Evolutionary conservation across 2,113 vertebrate species (phyloP), one percentile per base, ranked within the genome.

Genomic region (Grallaria varia): DNA sequence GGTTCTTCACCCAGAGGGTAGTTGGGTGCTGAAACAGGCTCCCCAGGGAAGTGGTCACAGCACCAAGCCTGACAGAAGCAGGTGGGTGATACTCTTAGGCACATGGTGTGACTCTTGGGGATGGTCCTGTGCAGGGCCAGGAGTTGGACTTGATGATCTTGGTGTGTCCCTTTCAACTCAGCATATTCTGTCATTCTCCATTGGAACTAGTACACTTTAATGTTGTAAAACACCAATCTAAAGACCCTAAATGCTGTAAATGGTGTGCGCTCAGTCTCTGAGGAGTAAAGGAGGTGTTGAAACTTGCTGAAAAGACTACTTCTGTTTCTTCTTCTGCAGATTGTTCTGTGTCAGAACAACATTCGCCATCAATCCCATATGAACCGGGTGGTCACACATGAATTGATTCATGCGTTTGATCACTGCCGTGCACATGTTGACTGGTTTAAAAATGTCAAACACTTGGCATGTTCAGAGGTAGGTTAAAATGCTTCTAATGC

Each of bases 321-420:
- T 81, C 0, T 79, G 5, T 94, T 45, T 84, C 52, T 95, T 68
- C 25, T 84, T 97, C 24, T 92, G 19, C 96, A 99, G 99, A 99
- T 99, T 73, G 99, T 99, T 95, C 96, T 99, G 89, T 99, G 99
- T 97, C 99, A 99, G 98, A 99, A 99, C 97, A 99, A 99, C 93
- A 99, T 99, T 97, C 98, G 95, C 33, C 98, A 98, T 31, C 99
- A 99, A 97, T 96, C 98, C 10, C 99, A 99, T 28, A 99, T 99
- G 99, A 99, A 98, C 97, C 96, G 99, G 5, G 99, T 99, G 66
- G 99, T 99, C 56, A 98, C 99, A 12, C 99, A 99, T 12, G 99
- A 99, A 84, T 98, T 99, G 90, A 99, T 99, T 82, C 99, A 99
- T 17, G 98, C 99, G 1, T 99, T 99, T 47, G 99, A 99, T 96